phyloP scores from a whole-genome alignment of 2,797 vertebrate species.

The Cyclopterus lumpus region DNA sequence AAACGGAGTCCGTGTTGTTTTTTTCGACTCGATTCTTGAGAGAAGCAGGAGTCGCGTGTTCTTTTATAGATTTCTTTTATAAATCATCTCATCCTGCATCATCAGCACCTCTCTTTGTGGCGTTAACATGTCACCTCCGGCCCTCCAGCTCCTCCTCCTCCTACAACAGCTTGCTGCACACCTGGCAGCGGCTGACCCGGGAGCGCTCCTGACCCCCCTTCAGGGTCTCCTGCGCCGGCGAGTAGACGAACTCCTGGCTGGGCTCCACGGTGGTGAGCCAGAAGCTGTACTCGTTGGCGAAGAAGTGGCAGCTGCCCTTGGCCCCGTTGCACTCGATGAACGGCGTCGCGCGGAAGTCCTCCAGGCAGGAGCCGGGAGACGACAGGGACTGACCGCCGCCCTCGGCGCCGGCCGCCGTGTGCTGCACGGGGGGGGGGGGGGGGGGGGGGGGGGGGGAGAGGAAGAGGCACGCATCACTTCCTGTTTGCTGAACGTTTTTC shows the following conservation, averaged over 20 bases:
- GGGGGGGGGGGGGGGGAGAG: constrained; percentile 29
- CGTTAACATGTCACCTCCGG: constrained; percentile 23
- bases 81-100: constrained; percentile 33
- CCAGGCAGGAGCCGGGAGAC: constrained; percentile 95
- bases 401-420: constrained; percentile 92
- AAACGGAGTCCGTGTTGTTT: neutral
- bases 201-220: constrained; percentile 91
- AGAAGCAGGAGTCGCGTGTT: constrained; percentile 56
- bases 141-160: constrained; percentile 20
- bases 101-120: constrained; percentile 18
- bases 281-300: constrained; percentile 97
- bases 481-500: neutral
- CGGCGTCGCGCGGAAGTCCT: constrained; percentile 94
- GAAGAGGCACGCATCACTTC: neutral
- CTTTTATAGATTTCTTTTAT: constrained; percentile 43
- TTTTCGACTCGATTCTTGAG: constrained; percentile 15
- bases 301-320: constrained; percentile 94
- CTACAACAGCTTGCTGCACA: constrained; percentile 97
- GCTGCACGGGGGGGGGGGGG: no score
- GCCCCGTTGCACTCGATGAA: constrained; percentile 97
- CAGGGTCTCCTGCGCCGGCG: constrained; percentile 86
- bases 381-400: constrained; percentile 95
- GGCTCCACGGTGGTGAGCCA: constrained; percentile 93
- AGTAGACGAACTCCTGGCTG: constrained; percentile 83
- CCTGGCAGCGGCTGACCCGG: constrained; percentile 94